Evolutionary conservation across 2,888 invertebrate genomes (phyloP).

Genomic region (Agriopis marginaria): DNA sequence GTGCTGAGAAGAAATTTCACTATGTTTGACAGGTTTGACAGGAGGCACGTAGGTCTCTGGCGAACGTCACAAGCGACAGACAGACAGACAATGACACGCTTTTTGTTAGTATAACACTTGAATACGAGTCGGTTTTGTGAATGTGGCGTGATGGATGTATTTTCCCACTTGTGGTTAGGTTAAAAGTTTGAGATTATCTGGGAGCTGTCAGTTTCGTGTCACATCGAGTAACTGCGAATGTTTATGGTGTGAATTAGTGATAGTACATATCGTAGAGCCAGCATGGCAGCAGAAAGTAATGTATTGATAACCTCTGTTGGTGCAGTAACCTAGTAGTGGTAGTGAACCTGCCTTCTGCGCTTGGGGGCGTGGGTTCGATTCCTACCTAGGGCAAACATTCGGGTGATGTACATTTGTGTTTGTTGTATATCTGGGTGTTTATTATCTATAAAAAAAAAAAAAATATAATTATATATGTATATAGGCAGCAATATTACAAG

Average conservation of each 20-base stretch:
- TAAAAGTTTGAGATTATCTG: constrained; percentile 40
- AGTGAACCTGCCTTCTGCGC: too few relatives aligned
- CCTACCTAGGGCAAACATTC: too few relatives aligned
- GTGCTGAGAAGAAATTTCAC: constrained; percentile 81
- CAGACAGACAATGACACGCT: constrained; percentile 60
- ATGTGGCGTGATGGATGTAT: constrained; percentile 45
- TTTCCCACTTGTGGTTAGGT: constrained; percentile 40
- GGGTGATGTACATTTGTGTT: too few relatives aligned
- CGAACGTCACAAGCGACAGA: constrained; percentile 53
- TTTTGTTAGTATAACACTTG: constrained; percentile 63
- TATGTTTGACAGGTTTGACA: constrained; percentile 75
- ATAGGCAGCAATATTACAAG: too few relatives aligned
- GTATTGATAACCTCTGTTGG: too few relatives aligned
- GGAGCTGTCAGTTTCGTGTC: constrained; percentile 30
- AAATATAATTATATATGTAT: too few relatives aligned
- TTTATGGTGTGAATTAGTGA: constrained; percentile 2
- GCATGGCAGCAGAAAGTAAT: too few relatives aligned
- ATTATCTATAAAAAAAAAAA: too few relatives aligned
- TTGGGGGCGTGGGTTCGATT: too few relatives aligned
- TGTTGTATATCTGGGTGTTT: too few relatives aligned
- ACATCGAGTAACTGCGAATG: constrained; percentile 22
- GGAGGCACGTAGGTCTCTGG: constrained; percentile 55
- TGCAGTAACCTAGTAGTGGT: too few relatives aligned
- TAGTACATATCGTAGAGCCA: neutral
- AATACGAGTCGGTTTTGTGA: constrained; percentile 44